phyloP scores from a whole-genome alignment of 2,113 vertebrate genomes.

The Cercopithecus mona region DNA sequence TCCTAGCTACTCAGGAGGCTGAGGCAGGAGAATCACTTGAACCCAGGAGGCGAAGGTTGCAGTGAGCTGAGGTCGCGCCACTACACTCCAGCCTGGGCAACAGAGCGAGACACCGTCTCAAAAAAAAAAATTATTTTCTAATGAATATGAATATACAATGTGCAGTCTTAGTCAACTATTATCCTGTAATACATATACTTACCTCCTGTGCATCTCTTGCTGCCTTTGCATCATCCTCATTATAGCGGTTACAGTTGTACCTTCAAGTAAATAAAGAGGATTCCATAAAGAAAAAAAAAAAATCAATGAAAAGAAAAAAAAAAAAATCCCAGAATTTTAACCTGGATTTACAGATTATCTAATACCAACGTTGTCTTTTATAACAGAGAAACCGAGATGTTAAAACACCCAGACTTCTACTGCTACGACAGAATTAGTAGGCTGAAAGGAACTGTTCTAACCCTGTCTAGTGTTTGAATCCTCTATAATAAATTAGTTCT shows the following conservation, averaged over 20 bases:
- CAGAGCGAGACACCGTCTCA: too few relatives aligned
- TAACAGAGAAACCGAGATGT: not conserved
- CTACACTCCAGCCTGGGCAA: too few relatives aligned
- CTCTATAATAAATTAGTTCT: not conserved
- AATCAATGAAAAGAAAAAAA: not conserved
- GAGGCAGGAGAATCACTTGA: too few relatives aligned
- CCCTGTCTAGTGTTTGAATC: not conserved
- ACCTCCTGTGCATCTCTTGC: constrained; percentile 99
- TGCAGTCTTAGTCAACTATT: not conserved
- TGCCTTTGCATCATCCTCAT: constrained; percentile 99
- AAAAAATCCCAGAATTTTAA: constrained; percentile 3
- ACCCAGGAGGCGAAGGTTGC: too few relatives aligned
- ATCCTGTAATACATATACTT: constrained; percentile 71
- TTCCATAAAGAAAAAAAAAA: constrained; percentile 56
- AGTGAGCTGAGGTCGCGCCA: too few relatives aligned
- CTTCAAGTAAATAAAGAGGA: constrained; percentile 82
- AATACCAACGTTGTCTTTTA: constrained; percentile 12
- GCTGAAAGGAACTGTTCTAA: not conserved
- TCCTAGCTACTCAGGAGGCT: too few relatives aligned
- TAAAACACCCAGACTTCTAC: not conserved
- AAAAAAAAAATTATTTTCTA: not conserved
- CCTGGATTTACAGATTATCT: not conserved
- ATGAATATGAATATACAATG: not conserved
- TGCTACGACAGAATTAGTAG: not conserved
- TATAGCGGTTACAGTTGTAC: constrained; percentile 99